Evolutionary conservation across 2,113 vertebrate genomes (phyloP), one percentile per base, ranked within the genome.

Genomic region (Osmerus mordax): DNA sequence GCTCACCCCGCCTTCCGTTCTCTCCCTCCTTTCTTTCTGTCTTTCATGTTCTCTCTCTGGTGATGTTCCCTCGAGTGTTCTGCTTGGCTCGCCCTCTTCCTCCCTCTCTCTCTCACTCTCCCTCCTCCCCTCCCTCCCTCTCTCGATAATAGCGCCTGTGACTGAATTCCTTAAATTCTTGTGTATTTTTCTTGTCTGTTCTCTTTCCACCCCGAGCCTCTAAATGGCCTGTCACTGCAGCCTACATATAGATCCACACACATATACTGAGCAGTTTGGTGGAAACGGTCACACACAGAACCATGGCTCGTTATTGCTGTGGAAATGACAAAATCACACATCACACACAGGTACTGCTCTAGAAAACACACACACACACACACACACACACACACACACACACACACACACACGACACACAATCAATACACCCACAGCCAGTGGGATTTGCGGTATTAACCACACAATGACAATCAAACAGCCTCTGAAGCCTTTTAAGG

Each of bases 141-240:
- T 7, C 69, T 13, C 32, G 32, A 11, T 75, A 75, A 74, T 77
- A 65, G 77, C 77, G 76, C 76, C 66, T 67, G 11, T 66, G 71
- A 74, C 56, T 77, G 75, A 65, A 88, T 86, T 85, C 80, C 59
- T 87, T 23, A 65, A 79, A 87, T 87, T 88, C 84, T 78, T 85
- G 58, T 71, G 63, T 86, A 64, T 81, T 81, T 84, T 81, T 77
- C 75, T 28, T 4, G 70, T 65, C 73, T 9, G 25, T 70, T 73
- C 47, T 0, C 19, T 59, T 28, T 59, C 21, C 25, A 55, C 56
- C 71, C 53, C 52, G 59, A 64, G 41, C 56, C 67, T 23, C 55
- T 61, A 4, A 59, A 29, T 74, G 73, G 69, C 73, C 70, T 75
- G 65, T 75, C 78, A 32, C 77, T 60, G 69, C 74, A 79, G 71